Percentiles rank a stretch among this genome's conserved stretches.
Conservation (phyloP, 2,797 vertebrate species). For the Philypnodon macrostomus region DNA sequence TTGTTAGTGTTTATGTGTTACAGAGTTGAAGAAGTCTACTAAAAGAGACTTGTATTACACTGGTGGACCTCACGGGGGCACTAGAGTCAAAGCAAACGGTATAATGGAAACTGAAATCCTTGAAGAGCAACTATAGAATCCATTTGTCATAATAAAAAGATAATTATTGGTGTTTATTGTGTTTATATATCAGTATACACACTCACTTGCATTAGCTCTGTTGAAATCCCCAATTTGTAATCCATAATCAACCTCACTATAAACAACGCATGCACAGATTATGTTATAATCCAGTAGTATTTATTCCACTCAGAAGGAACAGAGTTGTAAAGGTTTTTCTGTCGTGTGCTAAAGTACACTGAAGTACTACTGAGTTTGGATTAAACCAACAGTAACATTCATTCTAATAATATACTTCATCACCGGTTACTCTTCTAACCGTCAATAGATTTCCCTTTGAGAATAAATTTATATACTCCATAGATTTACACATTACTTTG, state of each 20-base stretch:
- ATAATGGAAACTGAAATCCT: constrained; percentile 6
- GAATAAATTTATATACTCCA: no score
- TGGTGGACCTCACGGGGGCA: constrained; percentile 15
- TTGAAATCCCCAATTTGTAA: no score
- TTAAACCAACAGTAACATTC: no score
- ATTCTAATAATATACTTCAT: no score
- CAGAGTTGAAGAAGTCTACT: constrained; percentile 25
- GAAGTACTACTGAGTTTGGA: constrained; percentile 17
- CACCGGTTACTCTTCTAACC: no score
- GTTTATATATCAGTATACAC: no score
- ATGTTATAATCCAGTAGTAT: constrained; percentile 49
- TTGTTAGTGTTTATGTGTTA: constrained; percentile 47
- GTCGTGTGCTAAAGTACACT: constrained; percentile 16
- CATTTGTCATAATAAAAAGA: constrained; percentile 57
- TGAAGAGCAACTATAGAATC: not conserved
- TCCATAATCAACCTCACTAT: not conserved
- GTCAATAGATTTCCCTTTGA: no score
- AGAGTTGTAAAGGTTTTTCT: constrained; percentile 10
- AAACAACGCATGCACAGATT: not conserved
- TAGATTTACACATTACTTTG: no score
- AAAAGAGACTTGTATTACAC: constrained; percentile 20
- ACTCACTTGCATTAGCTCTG: no score
- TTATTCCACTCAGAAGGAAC: constrained; percentile 68
- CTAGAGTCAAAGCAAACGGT: constrained; percentile 26
- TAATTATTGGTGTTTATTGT: constrained; percentile 28